These are phyloP conservation scores for Corythaixoides concolor DNA, from an alignment of 2,113 vertebrate species.

Conservation along the genomic window DNA sequence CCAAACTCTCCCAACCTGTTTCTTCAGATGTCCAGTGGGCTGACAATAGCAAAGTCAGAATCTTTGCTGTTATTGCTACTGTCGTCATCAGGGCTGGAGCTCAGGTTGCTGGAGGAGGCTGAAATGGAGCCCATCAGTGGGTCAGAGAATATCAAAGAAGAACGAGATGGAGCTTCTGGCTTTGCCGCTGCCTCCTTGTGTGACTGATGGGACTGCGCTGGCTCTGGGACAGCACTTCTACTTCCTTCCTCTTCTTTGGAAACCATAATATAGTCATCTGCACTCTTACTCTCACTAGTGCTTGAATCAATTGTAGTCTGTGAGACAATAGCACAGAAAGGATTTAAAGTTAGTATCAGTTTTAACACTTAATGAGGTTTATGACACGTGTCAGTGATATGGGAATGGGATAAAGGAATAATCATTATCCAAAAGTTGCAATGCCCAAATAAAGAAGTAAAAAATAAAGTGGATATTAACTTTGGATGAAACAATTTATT, in stretches of 20 bases:
- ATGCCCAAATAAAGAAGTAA: background rate
- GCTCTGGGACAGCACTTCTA: background rate
- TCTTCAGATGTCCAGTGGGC: conserved; percentile 84
- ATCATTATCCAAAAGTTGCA: background rate
- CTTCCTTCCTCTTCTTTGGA: conserved; percentile 81
- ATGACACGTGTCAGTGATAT: background rate
- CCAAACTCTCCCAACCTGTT: background rate
- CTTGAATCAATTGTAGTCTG: conserved; percentile 66
- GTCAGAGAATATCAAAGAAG: conserved; percentile 84
- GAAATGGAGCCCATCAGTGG: conserved; percentile 84
- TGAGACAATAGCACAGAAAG: background rate
- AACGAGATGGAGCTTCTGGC: conserved; percentile 62
- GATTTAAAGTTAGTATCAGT: background rate
- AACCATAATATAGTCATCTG: conserved; percentile 92
- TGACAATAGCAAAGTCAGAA: conserved; percentile 98
- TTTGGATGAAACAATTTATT: background rate
- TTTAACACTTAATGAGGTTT: background rate
- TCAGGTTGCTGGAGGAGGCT: conserved; percentile 85
- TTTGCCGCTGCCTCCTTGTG: conserved; percentile 64
- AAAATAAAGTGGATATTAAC: background rate
- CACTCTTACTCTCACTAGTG: conserved; percentile 73
- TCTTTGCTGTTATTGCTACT: conserved; percentile 96
- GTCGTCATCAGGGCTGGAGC: conserved; percentile 90
- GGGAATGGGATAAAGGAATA: background rate
- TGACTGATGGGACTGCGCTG: conserved; percentile 44